Base-by-base conservation (phyloP, 2,888 invertebrate species). In the Lymantria dispar region DNA sequence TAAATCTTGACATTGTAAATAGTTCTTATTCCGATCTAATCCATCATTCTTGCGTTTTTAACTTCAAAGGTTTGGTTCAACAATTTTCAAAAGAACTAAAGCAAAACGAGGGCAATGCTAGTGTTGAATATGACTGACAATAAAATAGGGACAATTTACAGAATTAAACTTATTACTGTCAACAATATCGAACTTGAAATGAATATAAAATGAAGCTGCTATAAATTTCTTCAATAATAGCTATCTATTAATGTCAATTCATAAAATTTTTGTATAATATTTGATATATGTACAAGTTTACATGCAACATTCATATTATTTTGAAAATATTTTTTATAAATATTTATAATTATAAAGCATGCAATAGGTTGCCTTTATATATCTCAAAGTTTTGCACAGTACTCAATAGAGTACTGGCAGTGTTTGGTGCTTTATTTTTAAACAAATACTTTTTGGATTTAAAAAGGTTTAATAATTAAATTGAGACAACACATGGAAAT, bases 121-220 rank as follows among this genome's bases (percentile, higher is more conserved):
- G 22, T 22, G 22, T 31, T 47, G 56, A 47, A 52, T 38, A 43
- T 42, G 45, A 58, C 29, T 74, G 77, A 80, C 80, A 82, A 53
- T 55, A 66, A 76, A 80, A 82, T 78, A 66, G 58, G 41, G 9
- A 45, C 60, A 61, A 53, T 72, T 63, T 54, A 50, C 47, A 31
- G 56, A 64, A 68, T 53, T 12, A 50, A 44, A 37, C 13, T 47
- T 49, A 76, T 83, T 80, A 83, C 74, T 78, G 81, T 82, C 83
- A 80, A 48, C 75, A 54, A 55, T 56, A 54, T 68, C 65, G 48
- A 42, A 9, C 43, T 45, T 45, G 40, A 33, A 40, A 14, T 54
- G 50, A 50, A 68, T 64, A 58, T 50, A 45, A 48, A 54, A 64
- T 68, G 50, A 49, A 15, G 14, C 0, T 12, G 12, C n/a, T 11